Conservation (phyloP, 2,888 invertebrate genomes). For the Heliconius hortense region DNA sequence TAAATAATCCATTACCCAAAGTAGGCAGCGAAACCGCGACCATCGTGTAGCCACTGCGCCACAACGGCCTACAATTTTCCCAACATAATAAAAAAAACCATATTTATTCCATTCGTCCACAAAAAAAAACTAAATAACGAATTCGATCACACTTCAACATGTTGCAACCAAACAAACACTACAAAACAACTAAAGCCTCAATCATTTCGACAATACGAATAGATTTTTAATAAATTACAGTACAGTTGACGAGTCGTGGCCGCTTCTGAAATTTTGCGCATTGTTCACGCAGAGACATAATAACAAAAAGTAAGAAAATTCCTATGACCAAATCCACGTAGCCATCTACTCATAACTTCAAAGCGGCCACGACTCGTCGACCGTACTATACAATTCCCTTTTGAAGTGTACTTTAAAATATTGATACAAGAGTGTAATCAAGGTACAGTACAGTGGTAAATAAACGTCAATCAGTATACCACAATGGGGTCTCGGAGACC, state of each 20-base stretch:
- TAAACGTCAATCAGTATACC: conserved; percentile 37
- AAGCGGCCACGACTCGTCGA: background rate
- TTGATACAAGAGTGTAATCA: conserved; percentile 38
- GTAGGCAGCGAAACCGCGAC: no score
- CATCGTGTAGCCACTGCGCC: no score
- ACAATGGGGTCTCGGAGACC: conserved; percentile 36
- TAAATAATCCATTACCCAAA: no score
- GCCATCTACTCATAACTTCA: background rate
- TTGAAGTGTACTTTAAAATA: conserved; percentile 19
- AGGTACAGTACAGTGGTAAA: conserved; percentile 38
- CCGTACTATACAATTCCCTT: conserved; percentile 14
- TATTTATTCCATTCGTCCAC: background rate
- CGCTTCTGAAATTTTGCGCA: no score
- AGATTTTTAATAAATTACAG: conserved; percentile 12
- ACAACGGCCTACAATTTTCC: no score
- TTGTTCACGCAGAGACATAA: no score
- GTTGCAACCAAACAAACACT: conserved; percentile 4
- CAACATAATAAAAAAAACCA: background rate
- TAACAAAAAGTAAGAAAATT: background rate
- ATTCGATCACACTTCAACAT: background rate
- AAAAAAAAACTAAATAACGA: background rate
- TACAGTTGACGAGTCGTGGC: background rate
- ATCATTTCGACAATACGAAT: conserved; percentile 7
- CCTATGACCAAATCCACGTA: background rate
- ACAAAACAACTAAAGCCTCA: background rate